Evolutionary conservation across 1,140 invertebrate species (phyloP), one percentile per base, ranked within the genome.

Genomic region (Xylocopa sonorina): DNA sequence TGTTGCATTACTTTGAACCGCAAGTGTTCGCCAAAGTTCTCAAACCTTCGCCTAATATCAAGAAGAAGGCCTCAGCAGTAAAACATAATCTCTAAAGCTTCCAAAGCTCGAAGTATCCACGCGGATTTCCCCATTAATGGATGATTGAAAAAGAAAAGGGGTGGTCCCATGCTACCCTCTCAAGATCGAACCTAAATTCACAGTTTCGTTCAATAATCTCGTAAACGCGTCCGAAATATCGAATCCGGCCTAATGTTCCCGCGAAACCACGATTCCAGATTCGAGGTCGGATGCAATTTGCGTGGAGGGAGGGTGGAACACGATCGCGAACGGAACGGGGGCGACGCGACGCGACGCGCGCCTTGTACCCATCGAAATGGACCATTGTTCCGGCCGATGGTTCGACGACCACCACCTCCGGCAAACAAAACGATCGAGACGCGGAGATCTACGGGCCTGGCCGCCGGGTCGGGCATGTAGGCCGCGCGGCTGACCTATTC

Each of bases 361-460:
- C 58, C 78, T 85, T 76, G 83, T 75, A 81, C 50, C 24, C 68
- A 73, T 51, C 88, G 74, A 84, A 88, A 89, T 86, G 88, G 86
- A 80, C 88, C 85, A 89, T 89, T 89, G 88, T 89, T 89, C 88
- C 85, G 86, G 84, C 60, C 78, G 82, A 84, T 87, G 86, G 81
- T 81, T 88, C 82, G 81, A 88, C 87, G 87, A 88, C 86, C 87
- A 88, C 82, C 86, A 53, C 69, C 80, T 81, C 72, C 73, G 63
- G 69, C 66, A 81, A 87, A 88, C 81, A 86, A 87, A 87, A 88
- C 87, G 81, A 88, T 88, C 83, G 81, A 85, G 85, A 87, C 73
- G 43, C 38, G 43, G 68, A 78, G 76, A 88, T 87, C 80, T 82
- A 85, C 80, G 72, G 66, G 38, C 46, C 34, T 43, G 57, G 66